Base-by-base conservation (phyloP, 2,888 invertebrate species). In the Clistopyga incitator region DNA sequence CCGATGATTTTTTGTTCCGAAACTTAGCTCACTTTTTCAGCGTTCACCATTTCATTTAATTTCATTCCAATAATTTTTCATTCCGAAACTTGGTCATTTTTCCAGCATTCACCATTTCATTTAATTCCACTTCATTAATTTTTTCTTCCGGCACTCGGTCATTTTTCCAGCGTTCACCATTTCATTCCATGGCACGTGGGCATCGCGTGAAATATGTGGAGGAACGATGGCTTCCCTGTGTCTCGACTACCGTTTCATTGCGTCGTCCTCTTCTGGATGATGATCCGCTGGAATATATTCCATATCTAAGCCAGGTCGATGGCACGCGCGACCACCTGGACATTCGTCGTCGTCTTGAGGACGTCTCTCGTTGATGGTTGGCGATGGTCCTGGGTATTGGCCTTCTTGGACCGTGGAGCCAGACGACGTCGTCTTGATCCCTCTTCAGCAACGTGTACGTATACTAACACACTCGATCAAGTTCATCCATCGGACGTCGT, bases 321-420 rank as follows among this genome's bases (percentile, higher is more conserved):
- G 82, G 82, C 82, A 75, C 82, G 79, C 76, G 82, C 76, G 76
- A 76, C 82, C 82, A 79, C 82, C 82, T 80, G 75, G 82, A 42
- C 64, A 64, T 61, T 71, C 71, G 59, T 61, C 56, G 78, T 74
- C 80, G 72, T 70, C 52, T 52, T 68, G 29, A 68, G 50, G 56
- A 81, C 72, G 65, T 70, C 65, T 70, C 47, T 77, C 67, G 65
- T 47, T 65, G 70, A 77, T 77, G 52, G 50, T 54, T 45, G 6
- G 61, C 59, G 47, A 74, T 68, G 38, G 29, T 25, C 34, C 59
- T 6, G 67, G 56, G 61, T 50, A 75, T 75, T 75, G 75, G 64
- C 52, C 64, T 38, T 61, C 50, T 75, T 64, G 64, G 75, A 34
- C 15, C 38, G 23, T 50, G 23, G 64, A 52, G 47, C 25, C 64